phyloP scores from a whole-genome alignment of 2,797 vertebrate species.

The Pipistrellus pipistrellus region DNA sequence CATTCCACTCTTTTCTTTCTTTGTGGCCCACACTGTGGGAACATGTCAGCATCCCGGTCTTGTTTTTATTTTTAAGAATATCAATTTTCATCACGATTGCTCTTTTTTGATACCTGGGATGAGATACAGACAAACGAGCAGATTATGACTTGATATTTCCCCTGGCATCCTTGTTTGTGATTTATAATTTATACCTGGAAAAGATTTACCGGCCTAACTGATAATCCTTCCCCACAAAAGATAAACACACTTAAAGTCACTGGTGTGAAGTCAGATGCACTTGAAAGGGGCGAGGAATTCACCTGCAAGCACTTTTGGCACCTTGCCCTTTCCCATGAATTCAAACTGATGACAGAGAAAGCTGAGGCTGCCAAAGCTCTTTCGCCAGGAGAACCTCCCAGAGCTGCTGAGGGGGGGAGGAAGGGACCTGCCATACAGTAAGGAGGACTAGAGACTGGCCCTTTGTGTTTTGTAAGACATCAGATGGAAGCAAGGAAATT shows the following conservation, averaged over 20 bases:
- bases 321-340: conserved; percentile 85
- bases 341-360: conserved; percentile 83
- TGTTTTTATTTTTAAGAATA: conserved; percentile 18
- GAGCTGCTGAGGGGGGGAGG: conserved; percentile 73
- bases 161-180: conserved; percentile 79
- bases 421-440: background rate
- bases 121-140: conserved; percentile 78
- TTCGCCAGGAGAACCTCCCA: conserved; percentile 68
- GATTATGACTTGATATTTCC: conserved; percentile 34
- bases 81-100: background rate
- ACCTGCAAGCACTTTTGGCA: conserved; percentile 89
- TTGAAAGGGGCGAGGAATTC: conserved; percentile 87
- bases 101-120: conserved; percentile 73
- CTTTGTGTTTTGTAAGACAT: background rate
- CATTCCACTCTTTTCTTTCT: background rate
- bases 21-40: background rate
- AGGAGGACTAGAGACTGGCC: background rate
- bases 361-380: conserved; percentile 79
- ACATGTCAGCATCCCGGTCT: background rate
- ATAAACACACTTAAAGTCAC: conserved; percentile 85
- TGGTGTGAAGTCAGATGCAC: conserved; percentile 84
- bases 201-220: conserved; percentile 86
- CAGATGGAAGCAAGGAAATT: background rate
- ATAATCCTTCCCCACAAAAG: conserved; percentile 86
- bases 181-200: conserved; percentile 86